Base-by-base conservation (phyloP, 2,888 invertebrate species). In the Orthosia gracilis region DNA sequence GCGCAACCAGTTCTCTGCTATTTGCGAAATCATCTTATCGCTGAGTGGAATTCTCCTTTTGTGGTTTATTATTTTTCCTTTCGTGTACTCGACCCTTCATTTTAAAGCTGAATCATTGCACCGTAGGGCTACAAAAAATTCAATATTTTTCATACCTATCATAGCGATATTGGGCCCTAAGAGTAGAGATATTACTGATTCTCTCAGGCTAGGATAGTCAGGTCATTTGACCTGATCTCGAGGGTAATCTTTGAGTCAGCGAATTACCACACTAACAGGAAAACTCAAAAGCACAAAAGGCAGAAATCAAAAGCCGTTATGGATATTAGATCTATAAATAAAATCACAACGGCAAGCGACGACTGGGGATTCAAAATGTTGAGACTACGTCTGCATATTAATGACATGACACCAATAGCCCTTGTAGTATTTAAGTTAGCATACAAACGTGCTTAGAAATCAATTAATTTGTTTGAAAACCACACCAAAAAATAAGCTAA, bases 11-110 rank as follows among this genome's bases (percentile, higher is more conserved):
- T 88, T 89, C 80, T 54, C 58, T 81, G 75, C 76, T 84, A 82
- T 86, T 89, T 89, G 87, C 89, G 86, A 90, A 91, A 91, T 88
- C 88, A 87, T 87, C 72, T 78, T 78, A 70, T 76, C 79, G 82
- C 58, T 61, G 52, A 31, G 72, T 78, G 81, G 76, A 81, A 84
- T 85, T 83, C 83, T 69, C 55, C 63, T 72, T 75, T 73, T 67
- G 50, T 31, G 23, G 61, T 21, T 70, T 49, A 54, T 63, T 59
- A 15, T 68, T 78, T 69, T 82, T 70, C 2, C 12, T 40, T 72
- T 67, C 31, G 12, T 49, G 59, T 73, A 61, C 63, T 76, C 45
- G 21, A 69, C 61, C 49, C 67, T 76, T 67, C 21, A 61, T 45
- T 69, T 76, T 62, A 26, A 73, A 40, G 26, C 47, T 68, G 66